Conservation (phyloP, 2,113 vertebrate genomes). For the Stigmatopora argus region DNA sequence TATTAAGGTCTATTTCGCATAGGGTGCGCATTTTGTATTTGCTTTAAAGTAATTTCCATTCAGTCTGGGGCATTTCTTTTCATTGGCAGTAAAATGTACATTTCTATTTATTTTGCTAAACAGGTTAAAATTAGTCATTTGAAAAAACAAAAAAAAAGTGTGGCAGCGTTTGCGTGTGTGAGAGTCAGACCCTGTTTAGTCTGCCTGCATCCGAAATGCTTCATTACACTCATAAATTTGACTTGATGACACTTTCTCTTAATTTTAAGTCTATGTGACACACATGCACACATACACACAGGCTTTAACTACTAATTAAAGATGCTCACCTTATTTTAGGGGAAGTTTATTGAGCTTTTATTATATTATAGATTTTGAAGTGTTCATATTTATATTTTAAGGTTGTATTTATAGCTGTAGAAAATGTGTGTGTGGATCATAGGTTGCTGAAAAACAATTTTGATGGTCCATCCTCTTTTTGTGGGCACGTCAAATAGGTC, state of each 20-base stretch:
- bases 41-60: neutral
- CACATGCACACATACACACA: neutral
- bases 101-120: neutral
- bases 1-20: no score
- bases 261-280: slow-evolving; percentile 27
- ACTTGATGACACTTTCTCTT: slow-evolving; percentile 26
- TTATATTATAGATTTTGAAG: no score
- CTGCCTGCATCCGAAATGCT: slow-evolving; percentile 53
- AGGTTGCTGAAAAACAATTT: neutral
- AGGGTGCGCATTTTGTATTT: neutral
- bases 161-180: slow-evolving; percentile 1
- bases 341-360: no score
- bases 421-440: no score
- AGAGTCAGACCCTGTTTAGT: slow-evolving; percentile 49
- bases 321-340: no score
- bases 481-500: slow-evolving; percentile 37
- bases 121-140: neutral
- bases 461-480: slow-evolving; percentile 10
- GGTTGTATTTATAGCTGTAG: no score
- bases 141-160: neutral
- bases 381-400: no score
- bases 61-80: neutral
- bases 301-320: no score
- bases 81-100: neutral
- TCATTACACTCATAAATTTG: slow-evolving; percentile 56